Evolutionary conservation across 2,797 vertebrate species (phyloP).

Genomic region (Euphonia xanthogaster): DNA sequence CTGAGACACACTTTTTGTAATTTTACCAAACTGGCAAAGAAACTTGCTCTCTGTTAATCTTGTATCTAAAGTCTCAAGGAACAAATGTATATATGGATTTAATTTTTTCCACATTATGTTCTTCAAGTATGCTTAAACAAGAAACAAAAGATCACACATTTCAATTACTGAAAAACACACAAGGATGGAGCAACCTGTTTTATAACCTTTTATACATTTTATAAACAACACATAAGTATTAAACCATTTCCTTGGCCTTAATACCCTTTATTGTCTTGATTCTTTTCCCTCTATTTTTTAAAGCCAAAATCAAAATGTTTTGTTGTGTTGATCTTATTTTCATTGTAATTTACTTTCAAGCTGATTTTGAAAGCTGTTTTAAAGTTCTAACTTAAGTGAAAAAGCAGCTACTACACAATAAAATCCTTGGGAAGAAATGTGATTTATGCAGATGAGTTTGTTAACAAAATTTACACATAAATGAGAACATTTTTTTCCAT

Average conservation of each 20-base stretch:
- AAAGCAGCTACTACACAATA: slow-evolving; percentile 46
- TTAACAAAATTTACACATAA: slow-evolving; percentile 81
- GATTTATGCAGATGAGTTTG: slow-evolving; percentile 77
- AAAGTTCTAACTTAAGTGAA: slow-evolving; percentile 41
- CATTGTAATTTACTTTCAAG: slow-evolving; percentile 13
- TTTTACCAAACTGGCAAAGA: background rate
- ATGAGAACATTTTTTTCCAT: slow-evolving; percentile 74
- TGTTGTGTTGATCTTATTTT: slow-evolving; percentile 18
- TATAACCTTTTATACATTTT: background rate
- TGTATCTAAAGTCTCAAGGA: background rate
- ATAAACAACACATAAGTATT: background rate
- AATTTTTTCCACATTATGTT: background rate
- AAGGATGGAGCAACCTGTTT: background rate
- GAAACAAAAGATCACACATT: background rate
- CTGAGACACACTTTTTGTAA: background rate
- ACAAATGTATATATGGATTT: background rate
- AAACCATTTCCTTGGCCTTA: background rate
- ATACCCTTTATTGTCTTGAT: background rate
- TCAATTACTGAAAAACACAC: background rate
- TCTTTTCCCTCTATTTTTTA: background rate
- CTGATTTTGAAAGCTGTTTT: slow-evolving; percentile 46
- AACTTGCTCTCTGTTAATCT: background rate
- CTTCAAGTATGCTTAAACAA: background rate
- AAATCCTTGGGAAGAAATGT: slow-evolving; percentile 46
- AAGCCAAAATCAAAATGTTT: slow-evolving; percentile 25